Evolutionary conservation across 2,113 vertebrate genomes (phyloP).

Genomic region (Vimba vimba): DNA sequence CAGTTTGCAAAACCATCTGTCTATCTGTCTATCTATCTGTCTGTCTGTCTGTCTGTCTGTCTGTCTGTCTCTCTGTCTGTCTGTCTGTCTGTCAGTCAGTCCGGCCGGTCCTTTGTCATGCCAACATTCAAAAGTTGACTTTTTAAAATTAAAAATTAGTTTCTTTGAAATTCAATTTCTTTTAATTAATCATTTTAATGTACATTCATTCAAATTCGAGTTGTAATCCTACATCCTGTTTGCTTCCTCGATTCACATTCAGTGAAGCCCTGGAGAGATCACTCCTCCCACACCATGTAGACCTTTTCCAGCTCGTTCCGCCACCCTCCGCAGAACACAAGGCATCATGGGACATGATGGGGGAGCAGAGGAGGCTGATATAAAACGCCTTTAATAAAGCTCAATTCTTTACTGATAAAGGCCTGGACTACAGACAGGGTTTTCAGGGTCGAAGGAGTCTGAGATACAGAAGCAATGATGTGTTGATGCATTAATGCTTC

Average conservation of each 20-base stretch:
- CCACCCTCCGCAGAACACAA: constrained; percentile 1
- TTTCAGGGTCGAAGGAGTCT: neutral
- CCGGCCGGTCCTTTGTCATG: neutral
- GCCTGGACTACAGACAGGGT: neutral
- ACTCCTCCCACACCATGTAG: neutral
- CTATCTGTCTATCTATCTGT: no score
- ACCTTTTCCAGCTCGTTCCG: neutral
- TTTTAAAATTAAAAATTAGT: neutral
- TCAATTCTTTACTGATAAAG: neutral
- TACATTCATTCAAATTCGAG: neutral
- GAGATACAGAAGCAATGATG: neutral
- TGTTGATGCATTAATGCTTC: neutral
- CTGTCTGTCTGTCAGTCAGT: fast-evolving
- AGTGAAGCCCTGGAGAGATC: neutral
- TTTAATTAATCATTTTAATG: neutral
- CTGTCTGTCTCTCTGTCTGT: no score
- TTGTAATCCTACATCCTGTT: neutral
- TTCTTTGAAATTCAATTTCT: neutral
- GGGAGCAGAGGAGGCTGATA: neutral
- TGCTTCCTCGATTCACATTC: neutral
- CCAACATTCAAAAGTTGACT: neutral
- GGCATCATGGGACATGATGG: neutral
- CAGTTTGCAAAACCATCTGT: neutral
- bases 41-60: no score
- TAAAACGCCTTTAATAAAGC: constrained; percentile 17